Evolutionary conservation across 2,113 vertebrate species (phyloP), one percentile per base, ranked within the genome.

Genomic region (Pogona vitticeps): DNA sequence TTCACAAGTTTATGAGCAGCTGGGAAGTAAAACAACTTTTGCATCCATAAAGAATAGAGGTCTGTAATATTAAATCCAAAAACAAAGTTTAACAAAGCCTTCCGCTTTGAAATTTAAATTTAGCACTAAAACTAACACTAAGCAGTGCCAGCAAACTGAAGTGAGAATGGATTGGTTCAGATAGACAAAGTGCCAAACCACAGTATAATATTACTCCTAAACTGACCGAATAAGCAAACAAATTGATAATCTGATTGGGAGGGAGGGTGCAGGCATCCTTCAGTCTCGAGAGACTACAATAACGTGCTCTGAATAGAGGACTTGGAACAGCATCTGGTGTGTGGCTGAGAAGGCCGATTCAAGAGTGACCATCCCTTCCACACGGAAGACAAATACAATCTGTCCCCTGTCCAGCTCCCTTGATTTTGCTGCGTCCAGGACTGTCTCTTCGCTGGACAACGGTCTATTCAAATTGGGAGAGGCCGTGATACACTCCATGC

Each of bases 1-100:
- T 63, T 90, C 89, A 92, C 59, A 92, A 95, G 86, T 1, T 83
- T 92, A 89, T 31, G 38, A 72, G 68, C 40, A 72, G 79, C 28
- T n/a, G 14, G 8, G 58, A 76, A 33, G 61, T 42, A 42, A 86
- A 61, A 59, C 17, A 5, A 71, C 46, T 42, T 42, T 67, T 36
- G 52, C n/a, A 59, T 80, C 36, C 46, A 72, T 72, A 15, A 72
- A 46, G 36, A 21, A n/a, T 28, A 52, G n/a, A 38, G 68, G 46
- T 36, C 38, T 42, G 36, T 61, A 79, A 79, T 5, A 8, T 56
- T 52, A 70, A 59, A 42, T 31, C 58, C 17, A 85, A 78, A 42
- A 59, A 15, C 18, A 40, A 40, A 46, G 38, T 15, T n/a, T 67
- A 26, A 26, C 28, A 79, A 80, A 80, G 9, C 8, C 36, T 42